phyloP scores from a whole-genome alignment of 1,140 invertebrate genomes.

The Drosophila nigrodunni region DNA sequence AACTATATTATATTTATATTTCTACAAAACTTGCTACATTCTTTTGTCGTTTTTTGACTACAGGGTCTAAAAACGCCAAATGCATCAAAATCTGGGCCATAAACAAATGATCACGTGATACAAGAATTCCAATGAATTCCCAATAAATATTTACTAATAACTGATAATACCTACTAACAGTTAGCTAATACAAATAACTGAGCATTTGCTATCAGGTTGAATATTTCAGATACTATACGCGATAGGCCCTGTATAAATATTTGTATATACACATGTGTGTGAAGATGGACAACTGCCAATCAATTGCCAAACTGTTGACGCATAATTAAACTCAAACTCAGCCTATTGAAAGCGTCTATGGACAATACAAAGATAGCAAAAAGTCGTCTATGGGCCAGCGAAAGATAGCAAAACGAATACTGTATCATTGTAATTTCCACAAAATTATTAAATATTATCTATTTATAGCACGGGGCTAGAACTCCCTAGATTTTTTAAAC shows the following conservation, averaged over 20 bases:
- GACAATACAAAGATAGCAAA: not conserved
- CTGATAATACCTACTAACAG: conserved; percentile 3
- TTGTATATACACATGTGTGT: not conserved
- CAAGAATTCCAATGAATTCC: conserved; percentile 18
- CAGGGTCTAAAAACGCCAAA: conserved; percentile 2
- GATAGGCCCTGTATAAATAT: conserved; percentile 8
- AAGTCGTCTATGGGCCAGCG: too few relatives aligned
- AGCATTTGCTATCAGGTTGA: not conserved
- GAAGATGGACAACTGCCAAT: conserved; percentile 1
- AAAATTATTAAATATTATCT: too few relatives aligned
- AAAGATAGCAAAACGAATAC: not conserved
- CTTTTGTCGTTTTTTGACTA: too few relatives aligned
- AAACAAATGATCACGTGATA: conserved; percentile 39
- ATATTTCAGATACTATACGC: conserved; percentile 24
- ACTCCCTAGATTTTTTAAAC: too few relatives aligned
- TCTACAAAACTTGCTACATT: too few relatives aligned
- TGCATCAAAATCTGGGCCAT: conserved; percentile 38
- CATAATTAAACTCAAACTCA: conserved; percentile 25
- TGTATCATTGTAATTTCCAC: not conserved
- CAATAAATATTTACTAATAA: conserved; percentile 6
- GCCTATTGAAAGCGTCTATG: not conserved
- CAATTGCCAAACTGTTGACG: conserved; percentile 1
- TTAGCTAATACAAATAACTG: conserved; percentile 13
- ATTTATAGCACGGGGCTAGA: too few relatives aligned
- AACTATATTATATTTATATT: too few relatives aligned